Evolutionary conservation across 2,113 vertebrate genomes (phyloP), one percentile per base, ranked within the genome.

Genomic region (Lanius collurio): DNA sequence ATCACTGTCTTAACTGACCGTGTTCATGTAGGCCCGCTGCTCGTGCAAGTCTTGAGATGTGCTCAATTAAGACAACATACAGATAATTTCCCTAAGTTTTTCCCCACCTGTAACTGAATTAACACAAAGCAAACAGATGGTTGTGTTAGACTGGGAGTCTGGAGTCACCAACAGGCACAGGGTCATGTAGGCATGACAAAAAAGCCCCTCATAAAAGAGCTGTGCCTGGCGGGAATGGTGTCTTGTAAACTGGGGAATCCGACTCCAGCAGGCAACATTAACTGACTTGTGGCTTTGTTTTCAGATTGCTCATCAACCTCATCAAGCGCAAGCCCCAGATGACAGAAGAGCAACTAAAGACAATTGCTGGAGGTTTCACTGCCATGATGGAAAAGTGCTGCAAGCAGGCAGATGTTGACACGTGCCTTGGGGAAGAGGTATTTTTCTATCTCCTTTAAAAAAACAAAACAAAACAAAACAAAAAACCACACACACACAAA

Each of bases 401-500:
- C 85, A 64, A 94, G 37, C 83, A 70, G 3, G 6, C 78, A 6
- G 83, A 67, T 8, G 11, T 89, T 0, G 71, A 88, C 0, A 4
- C 39, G 0, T 98, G 98, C 79, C 80, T 98, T 27, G 92, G 55
- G 2, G 59, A 91, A 86, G 95, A 97, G 98, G 97, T 98, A 96
- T 49, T 75, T 87, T 87, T 24, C 19, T 42, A 16, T 26, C 24
- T 71, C 44, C 37, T 85, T 20, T 15, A 42, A 42, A 42, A 5
- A 57, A 6, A 35, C 37, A 37, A 37, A 37, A 37, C 37, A 21
- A 42, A 42, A 15, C 13, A 5, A 62, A 39, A 6, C 11, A 27
- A 37, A 28, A 60, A 49, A 18, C 6, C 33, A 59, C 42, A 49
- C 12, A 15, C 6, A 37, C 13, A 30, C 16, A n/a, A 28, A 44